Base-by-base conservation (phyloP, 2,113 vertebrate species). In the Albula glossodonta region DNA sequence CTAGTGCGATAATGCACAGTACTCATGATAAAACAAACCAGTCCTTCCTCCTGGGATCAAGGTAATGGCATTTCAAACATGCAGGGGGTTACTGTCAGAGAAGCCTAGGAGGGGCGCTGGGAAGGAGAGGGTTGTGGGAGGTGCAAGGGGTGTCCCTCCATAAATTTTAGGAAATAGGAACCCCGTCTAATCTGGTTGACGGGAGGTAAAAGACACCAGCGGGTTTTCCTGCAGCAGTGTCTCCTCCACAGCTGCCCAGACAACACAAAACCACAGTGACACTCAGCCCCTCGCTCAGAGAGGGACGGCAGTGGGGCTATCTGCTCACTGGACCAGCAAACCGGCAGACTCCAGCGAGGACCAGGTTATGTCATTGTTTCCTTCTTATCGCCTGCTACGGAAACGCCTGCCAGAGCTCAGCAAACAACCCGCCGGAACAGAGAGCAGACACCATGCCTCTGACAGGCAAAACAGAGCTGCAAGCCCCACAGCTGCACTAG, bases 111-210 rank as follows among this genome's bases (percentile, higher is more conserved):
- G 15, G 7, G 15, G 56, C 0, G 57, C 5, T 5, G 56, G 4
- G 53, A 5, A 49, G 52, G 13, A 6, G 51, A 57, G 52, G n/a
- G 48, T 22, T 79, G 74, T 50, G 82, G 78, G 82, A 51, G 49
- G 52, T 78, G 51, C 66, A 78, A 66, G 77, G 83, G 79, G 82
- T 66, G 66, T 82, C 83, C 83, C 83, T 80, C 60, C 31, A 17
- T 84, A 81, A 84, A 86, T 81, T 60, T 31, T 66, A 84, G 82
- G 81, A 74, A 63, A 51, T 51, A 48, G 60, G 60, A 78, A 19
- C 81, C n/a, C 49, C 19, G 84, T 78, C 70, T 82, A 57, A 82
- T 52, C 74, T 41, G 19, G n/a, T 41, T 31, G 17, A n/a, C 5
- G 11, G 25, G 60, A 51, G 51, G 50, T 4, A 60, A 12, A 10